phyloP scores from a whole-genome alignment of 2,797 vertebrate species.

The Hydrolagus colliei region DNA sequence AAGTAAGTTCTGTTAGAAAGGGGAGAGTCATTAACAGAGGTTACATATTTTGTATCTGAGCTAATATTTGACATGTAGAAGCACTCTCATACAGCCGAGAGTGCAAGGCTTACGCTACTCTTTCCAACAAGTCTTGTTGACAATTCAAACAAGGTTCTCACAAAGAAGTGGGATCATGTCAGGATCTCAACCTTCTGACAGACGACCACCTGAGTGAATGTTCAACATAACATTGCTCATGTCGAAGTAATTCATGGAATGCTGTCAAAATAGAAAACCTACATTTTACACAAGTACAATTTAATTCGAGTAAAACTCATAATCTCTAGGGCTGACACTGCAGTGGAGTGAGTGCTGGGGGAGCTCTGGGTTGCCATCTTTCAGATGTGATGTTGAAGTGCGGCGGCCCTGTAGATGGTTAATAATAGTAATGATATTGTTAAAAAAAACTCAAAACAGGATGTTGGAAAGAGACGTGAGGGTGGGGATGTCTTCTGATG shows the following conservation, averaged over 20 bases:
- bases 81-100: slow-evolving; percentile 37
- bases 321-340: no score
- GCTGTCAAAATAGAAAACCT: background rate
- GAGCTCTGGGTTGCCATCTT: no score
- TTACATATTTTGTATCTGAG: slow-evolving; percentile 46
- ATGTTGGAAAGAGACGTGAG: no score
- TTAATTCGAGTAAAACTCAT: no score
- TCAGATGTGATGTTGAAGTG: no score
- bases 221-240: background rate
- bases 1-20: slow-evolving; percentile 45
- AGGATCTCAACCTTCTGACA: background rate
- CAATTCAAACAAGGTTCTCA: background rate
- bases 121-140: background rate
- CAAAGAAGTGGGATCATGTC: background rate
- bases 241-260: background rate
- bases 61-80: slow-evolving; percentile 41
- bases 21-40: slow-evolving; percentile 41
- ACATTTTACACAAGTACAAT: no score
- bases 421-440: no score
- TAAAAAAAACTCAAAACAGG: no score
- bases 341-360: no score
- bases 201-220: background rate
- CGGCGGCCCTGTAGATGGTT: no score
- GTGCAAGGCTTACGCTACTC: background rate
- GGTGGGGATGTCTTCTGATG: no score